These are phyloP conservation scores for Drepana falcataria DNA, from an alignment of 2,888 invertebrate species.

Conservation along the genomic window DNA sequence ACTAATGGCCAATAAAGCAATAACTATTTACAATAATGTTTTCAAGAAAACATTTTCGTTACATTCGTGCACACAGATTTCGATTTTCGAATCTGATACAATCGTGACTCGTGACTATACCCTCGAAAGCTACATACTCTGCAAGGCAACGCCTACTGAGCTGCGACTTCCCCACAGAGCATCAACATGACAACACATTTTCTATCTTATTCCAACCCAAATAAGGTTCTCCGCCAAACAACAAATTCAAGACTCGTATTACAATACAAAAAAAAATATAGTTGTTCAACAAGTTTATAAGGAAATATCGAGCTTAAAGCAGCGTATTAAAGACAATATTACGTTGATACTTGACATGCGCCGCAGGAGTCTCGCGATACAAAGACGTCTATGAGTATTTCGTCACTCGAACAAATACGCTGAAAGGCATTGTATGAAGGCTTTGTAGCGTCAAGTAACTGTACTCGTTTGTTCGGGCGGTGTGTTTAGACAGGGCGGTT, in stretches of 20 bases:
- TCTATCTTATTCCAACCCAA: slow-evolving; percentile 22
- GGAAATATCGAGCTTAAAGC: slow-evolving; percentile 28
- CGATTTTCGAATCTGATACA: slow-evolving; percentile 27
- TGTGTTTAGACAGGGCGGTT: slow-evolving; percentile 56
- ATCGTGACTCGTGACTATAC: slow-evolving; percentile 60
- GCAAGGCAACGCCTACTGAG: slow-evolving; percentile 62
- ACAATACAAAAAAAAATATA: slow-evolving; percentile 30
- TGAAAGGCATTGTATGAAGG: slow-evolving; percentile 57
- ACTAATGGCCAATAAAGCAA: neutral
- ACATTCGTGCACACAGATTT: slow-evolving; percentile 18
- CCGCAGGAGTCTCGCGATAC: slow-evolving; percentile 48
- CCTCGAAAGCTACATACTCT: slow-evolving; percentile 39
- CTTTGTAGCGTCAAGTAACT: slow-evolving; percentile 51
- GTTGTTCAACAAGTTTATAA: slow-evolving; percentile 18
- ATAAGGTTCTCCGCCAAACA: slow-evolving; percentile 21
- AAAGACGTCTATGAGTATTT: slow-evolving; percentile 57
- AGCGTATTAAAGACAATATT: slow-evolving; percentile 29
- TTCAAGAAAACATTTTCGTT: neutral
- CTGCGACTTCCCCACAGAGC: slow-evolving; percentile 42
- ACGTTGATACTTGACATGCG: slow-evolving; percentile 24
- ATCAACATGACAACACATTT: slow-evolving; percentile 17
- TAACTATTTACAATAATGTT: neutral
- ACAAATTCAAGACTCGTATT: slow-evolving; percentile 18
- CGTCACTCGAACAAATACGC: slow-evolving; percentile 59
- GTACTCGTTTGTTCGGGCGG: slow-evolving; percentile 49